These are phyloP conservation scores for Gnathonemus longibarbis DNA, from an alignment of 2,113 vertebrate species.

Conservation along the genomic window DNA sequence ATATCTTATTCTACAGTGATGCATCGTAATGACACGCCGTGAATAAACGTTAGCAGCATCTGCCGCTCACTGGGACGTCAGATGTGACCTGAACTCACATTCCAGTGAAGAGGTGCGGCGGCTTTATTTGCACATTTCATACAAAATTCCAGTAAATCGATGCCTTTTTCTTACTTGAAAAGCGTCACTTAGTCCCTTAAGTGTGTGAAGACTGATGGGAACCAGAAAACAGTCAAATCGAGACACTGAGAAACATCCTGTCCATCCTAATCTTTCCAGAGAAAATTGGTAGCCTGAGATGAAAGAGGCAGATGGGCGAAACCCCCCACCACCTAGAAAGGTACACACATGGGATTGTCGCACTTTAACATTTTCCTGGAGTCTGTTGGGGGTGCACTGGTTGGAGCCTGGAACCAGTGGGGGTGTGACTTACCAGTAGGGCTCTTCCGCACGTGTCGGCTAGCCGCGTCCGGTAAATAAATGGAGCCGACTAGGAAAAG, in stretches of 20 bases:
- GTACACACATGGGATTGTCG: neutral
- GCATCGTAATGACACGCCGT: neutral
- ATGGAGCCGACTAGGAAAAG: neutral
- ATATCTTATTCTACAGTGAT: neutral
- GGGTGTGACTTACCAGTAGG: neutral
- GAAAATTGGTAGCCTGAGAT: neutral
- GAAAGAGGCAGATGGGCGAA: neutral
- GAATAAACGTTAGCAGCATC: neutral
- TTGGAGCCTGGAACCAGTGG: neutral
- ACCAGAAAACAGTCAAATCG: neutral
- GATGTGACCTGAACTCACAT: neutral
- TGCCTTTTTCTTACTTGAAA: neutral
- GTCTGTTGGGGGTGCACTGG: neutral
- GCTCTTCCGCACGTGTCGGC: neutral
- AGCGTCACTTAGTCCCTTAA: neutral
- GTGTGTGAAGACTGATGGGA: neutral
- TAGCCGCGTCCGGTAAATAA: neutral
- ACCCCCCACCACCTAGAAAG: neutral
- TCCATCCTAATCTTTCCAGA: neutral
- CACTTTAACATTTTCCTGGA: neutral
- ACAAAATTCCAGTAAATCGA: neutral
- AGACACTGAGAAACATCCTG: neutral
- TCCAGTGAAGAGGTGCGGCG: neutral
- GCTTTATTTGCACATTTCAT: neutral
- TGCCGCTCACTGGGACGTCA: neutral